Conservation (phyloP, 2,113 vertebrate species). For the Ptilonorhynchus violaceus region DNA sequence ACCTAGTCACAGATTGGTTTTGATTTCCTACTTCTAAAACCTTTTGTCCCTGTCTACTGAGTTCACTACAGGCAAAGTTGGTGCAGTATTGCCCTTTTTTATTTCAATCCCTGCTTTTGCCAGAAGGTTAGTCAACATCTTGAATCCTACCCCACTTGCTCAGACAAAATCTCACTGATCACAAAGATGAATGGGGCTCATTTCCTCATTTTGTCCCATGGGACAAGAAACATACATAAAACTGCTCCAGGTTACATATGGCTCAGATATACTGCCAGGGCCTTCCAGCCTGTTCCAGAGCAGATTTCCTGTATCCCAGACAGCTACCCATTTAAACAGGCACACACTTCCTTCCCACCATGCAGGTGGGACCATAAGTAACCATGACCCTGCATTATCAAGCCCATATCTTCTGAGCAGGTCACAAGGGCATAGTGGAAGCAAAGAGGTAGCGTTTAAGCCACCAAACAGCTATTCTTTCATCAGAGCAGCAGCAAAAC, state of each 20-base stretch:
- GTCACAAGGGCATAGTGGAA: not conserved
- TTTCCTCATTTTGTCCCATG: slow-evolving; percentile 26
- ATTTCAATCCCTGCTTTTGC: not conserved
- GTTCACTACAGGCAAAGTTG: not conserved
- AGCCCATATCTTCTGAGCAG: not conserved
- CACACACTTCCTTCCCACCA: not conserved
- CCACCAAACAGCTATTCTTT: not conserved
- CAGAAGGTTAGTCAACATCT: not conserved
- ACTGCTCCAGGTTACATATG: not conserved
- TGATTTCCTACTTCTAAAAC: not conserved
- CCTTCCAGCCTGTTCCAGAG: not conserved
- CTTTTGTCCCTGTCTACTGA: not conserved
- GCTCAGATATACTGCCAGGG: not conserved
- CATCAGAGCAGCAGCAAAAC: not conserved
- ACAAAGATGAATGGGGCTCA: slow-evolving; percentile 2
- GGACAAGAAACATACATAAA: not conserved
- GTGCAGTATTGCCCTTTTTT: not conserved
- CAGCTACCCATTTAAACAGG: slow-evolving; percentile 7
- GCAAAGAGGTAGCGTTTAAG: not conserved
- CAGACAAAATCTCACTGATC: not conserved
- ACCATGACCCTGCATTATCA: not conserved
- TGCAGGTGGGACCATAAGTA: not conserved
- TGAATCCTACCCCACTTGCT: not conserved
- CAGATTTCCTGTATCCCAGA: slow-evolving; percentile 37
- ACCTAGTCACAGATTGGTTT: not conserved